These are phyloP conservation scores for Cordilura impudica DNA, from an alignment of 2,888 invertebrate species.

Conservation along the genomic window DNA sequence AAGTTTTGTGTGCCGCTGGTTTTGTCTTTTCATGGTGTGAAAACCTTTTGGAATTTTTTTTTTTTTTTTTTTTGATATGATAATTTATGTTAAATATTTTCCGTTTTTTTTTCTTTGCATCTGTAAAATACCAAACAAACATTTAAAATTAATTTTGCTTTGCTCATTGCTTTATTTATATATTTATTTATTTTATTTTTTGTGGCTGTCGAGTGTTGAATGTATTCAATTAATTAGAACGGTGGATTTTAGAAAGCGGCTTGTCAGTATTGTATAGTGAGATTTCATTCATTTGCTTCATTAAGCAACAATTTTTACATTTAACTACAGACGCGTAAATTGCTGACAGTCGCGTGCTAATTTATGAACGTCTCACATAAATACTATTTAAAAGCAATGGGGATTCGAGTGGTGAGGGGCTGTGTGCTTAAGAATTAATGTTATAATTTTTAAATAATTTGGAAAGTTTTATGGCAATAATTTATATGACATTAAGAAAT, in stretches of 20 bases:
- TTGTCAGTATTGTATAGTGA: conserved; percentile 11
- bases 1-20: neutral
- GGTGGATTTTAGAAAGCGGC: conserved; percentile 10
- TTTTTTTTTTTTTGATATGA: conserved; percentile 30
- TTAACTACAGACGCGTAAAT: conserved; percentile 32
- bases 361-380: conserved; percentile 39
- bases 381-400: conserved; percentile 1
- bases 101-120: too few relatives aligned
- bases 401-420: neutral
- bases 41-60: conserved; percentile 16
- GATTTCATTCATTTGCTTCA: conserved; percentile 56
- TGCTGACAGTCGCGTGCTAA: conserved; percentile 46
- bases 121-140: conserved; percentile 8
- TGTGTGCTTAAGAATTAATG: conserved; percentile 25
- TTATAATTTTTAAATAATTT: conserved; percentile 31
- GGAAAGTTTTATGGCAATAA: conserved; percentile 15
- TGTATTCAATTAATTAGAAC: conserved; percentile 40
- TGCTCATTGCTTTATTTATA: too few relatives aligned
- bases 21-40: neutral
- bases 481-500: neutral
- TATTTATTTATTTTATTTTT: too few relatives aligned
- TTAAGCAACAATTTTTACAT: conserved; percentile 55
- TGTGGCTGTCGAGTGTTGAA: conserved; percentile 1
- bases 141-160: conserved; percentile 29
- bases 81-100: conserved; percentile 42